phyloP scores from a whole-genome alignment of 2,888 invertebrate species.

The Meloe dianella region DNA sequence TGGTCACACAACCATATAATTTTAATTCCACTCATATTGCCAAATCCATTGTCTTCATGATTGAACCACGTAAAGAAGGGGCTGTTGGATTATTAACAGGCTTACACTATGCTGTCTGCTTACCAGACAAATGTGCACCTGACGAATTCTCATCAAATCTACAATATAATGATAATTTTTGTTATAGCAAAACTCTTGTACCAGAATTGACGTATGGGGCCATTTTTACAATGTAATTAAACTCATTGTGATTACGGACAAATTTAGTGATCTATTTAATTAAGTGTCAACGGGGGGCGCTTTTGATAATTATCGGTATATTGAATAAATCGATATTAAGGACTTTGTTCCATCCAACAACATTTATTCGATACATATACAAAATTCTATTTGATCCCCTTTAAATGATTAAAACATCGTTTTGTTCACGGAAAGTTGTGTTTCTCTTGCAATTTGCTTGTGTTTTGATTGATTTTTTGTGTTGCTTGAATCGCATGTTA shows the following conservation, averaged over 20 bases:
- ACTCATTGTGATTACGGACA: neutral
- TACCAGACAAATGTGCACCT: neutral
- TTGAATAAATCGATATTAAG: too few relatives aligned
- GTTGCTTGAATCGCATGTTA: too few relatives aligned
- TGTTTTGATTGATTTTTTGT: too few relatives aligned
- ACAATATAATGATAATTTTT: neutral
- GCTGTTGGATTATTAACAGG: constrained; percentile 5
- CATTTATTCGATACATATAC: too few relatives aligned
- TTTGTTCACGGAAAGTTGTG: too few relatives aligned
- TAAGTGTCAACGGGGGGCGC: too few relatives aligned
- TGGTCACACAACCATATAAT: neutral
- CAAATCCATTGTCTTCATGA: neutral
- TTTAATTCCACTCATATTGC: neutral
- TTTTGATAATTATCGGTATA: too few relatives aligned
- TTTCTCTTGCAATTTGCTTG: too few relatives aligned
- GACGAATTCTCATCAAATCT: neutral
- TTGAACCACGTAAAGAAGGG: neutral
- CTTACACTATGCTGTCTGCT: neutral
- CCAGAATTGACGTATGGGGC: neutral
- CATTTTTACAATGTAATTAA: neutral
- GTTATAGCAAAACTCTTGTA: neutral
- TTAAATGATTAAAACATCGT: too few relatives aligned
- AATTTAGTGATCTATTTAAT: neutral
- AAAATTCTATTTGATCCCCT: too few relatives aligned
- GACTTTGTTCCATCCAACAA: too few relatives aligned